Evolutionary conservation across 2,888 invertebrate species (phyloP).

Genomic region (Eupithecia exiguata): DNA sequence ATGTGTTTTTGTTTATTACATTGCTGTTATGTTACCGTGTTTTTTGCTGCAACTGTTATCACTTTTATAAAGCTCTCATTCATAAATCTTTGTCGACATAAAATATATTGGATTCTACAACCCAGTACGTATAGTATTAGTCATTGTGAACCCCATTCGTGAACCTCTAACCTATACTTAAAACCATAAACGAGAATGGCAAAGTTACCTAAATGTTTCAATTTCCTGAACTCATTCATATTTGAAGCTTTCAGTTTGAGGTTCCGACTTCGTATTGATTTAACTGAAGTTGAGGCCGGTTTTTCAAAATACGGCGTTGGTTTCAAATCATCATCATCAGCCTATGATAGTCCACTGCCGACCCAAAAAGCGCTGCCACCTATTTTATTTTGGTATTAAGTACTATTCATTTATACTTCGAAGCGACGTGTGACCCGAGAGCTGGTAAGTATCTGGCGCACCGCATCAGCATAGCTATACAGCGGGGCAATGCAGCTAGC

Average conservation of each 20-base stretch:
- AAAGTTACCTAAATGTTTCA: constrained; percentile 19
- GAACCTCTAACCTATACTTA: constrained; percentile 32
- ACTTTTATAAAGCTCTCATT: background rate
- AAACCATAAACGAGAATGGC: constrained; percentile 17
- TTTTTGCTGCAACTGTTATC: background rate
- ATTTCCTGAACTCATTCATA: constrained; percentile 33
- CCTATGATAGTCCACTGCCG: no score
- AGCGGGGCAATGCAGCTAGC: no score
- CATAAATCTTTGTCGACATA: background rate
- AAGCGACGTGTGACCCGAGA: no score
- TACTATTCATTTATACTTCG: no score
- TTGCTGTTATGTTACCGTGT: background rate
- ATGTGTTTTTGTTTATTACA: no score
- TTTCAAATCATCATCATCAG: no score
- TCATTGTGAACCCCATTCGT: constrained; percentile 56
- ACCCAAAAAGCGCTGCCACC: no score
- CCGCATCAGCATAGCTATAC: no score
- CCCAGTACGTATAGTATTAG: constrained; percentile 50
- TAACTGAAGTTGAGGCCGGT: background rate
- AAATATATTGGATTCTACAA: background rate
- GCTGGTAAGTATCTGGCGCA: no score
- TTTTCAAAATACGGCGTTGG: background rate
- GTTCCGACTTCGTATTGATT: background rate
- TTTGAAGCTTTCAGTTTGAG: constrained; percentile 13
- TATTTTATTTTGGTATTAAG: no score